Evolutionary conservation across 2,888 invertebrate species (phyloP).

Genomic region (Pristionchus japonicus): DNA sequence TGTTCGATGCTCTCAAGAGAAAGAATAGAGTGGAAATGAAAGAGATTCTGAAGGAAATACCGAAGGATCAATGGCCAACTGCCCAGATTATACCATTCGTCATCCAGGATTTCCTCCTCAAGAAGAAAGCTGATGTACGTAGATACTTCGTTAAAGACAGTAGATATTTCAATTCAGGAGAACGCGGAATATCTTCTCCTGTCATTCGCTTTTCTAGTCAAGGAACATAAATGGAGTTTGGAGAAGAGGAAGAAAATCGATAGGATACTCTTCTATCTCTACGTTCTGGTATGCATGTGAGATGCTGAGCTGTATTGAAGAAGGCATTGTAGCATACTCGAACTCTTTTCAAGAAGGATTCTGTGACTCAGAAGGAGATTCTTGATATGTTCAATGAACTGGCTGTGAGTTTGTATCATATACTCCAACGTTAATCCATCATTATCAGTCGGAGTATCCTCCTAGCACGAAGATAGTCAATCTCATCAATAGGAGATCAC

Average conservation of each 20-base stretch:
- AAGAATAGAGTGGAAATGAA: background rate
- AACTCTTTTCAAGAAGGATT: background rate
- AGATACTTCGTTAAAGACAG: background rate
- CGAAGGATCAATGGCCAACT: conserved; percentile 13
- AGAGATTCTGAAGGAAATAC: background rate
- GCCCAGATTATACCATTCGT: conserved; percentile 18
- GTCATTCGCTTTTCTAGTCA: background rate
- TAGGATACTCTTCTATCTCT: background rate
- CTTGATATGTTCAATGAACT: background rate
- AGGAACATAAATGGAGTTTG: background rate
- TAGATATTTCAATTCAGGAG: background rate
- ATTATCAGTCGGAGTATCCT: background rate
- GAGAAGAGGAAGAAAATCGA: background rate
- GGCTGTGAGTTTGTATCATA: background rate
- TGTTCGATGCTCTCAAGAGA: conserved; percentile 15
- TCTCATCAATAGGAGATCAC: background rate
- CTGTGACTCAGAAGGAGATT: background rate
- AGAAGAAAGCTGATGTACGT: conserved; percentile 5
- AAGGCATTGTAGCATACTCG: background rate
- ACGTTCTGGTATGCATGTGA: background rate
- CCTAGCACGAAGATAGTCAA: background rate
- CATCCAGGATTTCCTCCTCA: background rate
- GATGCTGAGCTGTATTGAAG: background rate
- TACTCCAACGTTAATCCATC: background rate
- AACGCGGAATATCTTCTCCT: conserved; percentile 3